Evolutionary conservation across 2,113 vertebrate genomes (phyloP), one percentile per base, ranked within the genome.

Genomic region (Cranoglanis bouderius): DNA sequence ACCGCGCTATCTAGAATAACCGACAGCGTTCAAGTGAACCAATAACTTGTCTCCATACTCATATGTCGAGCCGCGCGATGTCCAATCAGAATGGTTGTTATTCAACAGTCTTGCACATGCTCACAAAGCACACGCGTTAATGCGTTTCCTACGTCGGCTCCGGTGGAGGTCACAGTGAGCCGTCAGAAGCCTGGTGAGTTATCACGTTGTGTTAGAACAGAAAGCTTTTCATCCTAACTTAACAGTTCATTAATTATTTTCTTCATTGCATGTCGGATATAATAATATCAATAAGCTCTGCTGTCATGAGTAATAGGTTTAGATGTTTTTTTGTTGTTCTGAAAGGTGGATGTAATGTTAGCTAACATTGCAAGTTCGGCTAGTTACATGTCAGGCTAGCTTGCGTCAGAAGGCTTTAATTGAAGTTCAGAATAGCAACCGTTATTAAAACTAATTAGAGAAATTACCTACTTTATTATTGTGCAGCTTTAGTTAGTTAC

Each of bases 141-240:
- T 92, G 94, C 84, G 94, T 90, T 78, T 88, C 51, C 2, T 88
- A 83, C 91, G 92, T 91, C 85, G 90, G 92, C 92, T 92, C 89
- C 55, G 90, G 93, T 96, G 95, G 95, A 96, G 95, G 95, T 96
- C 95, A 96, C 19, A 90, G 89, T 87, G 55, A 83, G 82, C 87
- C 51, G 92, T 85, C 59, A n/a, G n/a, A 67, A 90, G 86, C 59
- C 29, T 77, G 88, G 95, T 95, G 88, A 95, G 93, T 94, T 46
- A 0, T 40, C 7, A 18, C 29, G 29, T 49, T 49, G 72, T 2
- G 51, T 49, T 14, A 12, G 38, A 29, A 46, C 2, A 40, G 0
- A 51, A 63, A 2, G 26, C 38, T 83, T 59, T 82, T 53, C 26
- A 14, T n/a, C 12, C 14, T 21, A 1, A 46, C 0, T 24, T 77